Base-by-base conservation (phyloP, 2,113 vertebrate species). In the Pandion haliaetus region DNA sequence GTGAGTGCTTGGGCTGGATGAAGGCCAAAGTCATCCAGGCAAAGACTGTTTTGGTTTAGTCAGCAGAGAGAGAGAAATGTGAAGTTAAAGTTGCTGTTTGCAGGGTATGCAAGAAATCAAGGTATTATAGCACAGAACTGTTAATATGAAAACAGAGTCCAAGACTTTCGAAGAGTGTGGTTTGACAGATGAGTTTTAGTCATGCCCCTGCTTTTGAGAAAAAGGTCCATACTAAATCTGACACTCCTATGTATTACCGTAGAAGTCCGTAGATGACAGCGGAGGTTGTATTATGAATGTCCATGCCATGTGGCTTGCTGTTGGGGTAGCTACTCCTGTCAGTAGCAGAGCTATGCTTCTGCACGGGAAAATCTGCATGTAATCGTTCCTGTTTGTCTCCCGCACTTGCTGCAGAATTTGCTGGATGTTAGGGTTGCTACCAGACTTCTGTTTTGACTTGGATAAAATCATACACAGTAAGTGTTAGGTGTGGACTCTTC, bases 221-320 rank as follows among this genome's bases (percentile, higher is more conserved):
- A 66, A 40, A 34, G 62, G 47, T 63, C 49, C 23, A 3, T 45
- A 14, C 8, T 70, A 52, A 86, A 65, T 34, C 74, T 57, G 66
- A 58, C 2, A 0, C 49, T 19, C 8, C 26, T 32, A 17, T 0
- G 2, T 14, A 7, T 70, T 66, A 21, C 26, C 42, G 31, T 61
- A 2, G 19, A 69, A 77, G 67, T 29, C 69, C 40, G 25, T 5
- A 66, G 58, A 6, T 73, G 78, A 50, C 49, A 20, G 42, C 5
- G 23, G 40, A 63, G 38, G 36, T 50, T 2, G 1, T 12, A 31
- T 26, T 49, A 14, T 7, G 42, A 62, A 16, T 17, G 34, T 57
- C 44, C 0, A 0, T 50, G 32, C 12, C 3, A 1, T 12, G 38
- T 57, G 44, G 44, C 4, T 5, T 67, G 42, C 38, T 42, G 25